Percentiles rank a stretch among this genome's conserved stretches.
Conservation (phyloP, 2,113 vertebrate genomes). For the Spheniscus mendiculus region DNA sequence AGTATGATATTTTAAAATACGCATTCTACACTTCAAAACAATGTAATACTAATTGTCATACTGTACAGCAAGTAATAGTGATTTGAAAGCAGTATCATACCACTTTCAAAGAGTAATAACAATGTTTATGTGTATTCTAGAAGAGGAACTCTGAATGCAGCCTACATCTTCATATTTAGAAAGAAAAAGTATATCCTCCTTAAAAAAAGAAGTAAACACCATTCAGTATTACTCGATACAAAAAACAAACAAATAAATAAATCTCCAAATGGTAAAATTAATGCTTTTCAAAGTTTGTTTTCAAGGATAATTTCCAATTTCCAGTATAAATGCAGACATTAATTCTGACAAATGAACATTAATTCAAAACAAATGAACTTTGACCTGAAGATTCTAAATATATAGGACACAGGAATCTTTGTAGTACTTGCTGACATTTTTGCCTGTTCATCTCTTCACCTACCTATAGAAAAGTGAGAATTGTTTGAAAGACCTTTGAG, state of each 20-base stretch:
- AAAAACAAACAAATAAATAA: not conserved
- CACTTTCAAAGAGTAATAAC: not conserved
- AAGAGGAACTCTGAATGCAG: not conserved
- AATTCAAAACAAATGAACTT: not conserved
- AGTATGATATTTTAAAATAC: not conserved
- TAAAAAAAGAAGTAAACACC: not conserved
- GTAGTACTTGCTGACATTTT: not conserved
- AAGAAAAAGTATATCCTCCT: not conserved
- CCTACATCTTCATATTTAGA: not conserved
- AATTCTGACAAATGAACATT: not conserved
- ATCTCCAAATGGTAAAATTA: not conserved
- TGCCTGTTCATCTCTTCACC: not conserved
- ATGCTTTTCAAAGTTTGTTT: not conserved
- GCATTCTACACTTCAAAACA: not conserved
- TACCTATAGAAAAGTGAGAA: not conserved
- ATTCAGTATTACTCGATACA: not conserved
- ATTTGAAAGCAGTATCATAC: not conserved
- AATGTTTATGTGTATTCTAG: not conserved
- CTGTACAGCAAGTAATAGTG: not conserved
- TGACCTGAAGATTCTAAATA: not conserved
- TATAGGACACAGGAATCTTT: not conserved
- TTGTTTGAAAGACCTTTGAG: not conserved
- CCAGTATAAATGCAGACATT: not conserved
- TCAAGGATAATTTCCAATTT: not conserved
- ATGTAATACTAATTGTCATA: not conserved